phyloP scores from a whole-genome alignment of 2,888 invertebrate genomes.

The Prosopocoilus inquinatus region DNA sequence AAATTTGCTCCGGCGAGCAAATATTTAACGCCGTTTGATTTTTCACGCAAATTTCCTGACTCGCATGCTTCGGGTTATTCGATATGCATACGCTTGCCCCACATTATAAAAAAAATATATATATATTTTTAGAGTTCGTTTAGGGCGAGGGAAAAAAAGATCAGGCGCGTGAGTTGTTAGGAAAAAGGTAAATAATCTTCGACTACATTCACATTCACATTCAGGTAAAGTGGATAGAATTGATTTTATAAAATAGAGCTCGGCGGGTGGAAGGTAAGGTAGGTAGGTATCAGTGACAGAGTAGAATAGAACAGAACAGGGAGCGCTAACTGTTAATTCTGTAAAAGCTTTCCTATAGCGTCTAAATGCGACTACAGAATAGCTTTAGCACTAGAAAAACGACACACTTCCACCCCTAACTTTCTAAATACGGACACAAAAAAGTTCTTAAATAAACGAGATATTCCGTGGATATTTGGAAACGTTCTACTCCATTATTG shows the following conservation, averaged over 20 bases:
- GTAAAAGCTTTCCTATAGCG: conserved; percentile 49
- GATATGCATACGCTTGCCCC: no score
- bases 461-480: conserved; percentile 32
- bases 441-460: conserved; percentile 42
- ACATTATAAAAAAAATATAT: no score
- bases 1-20: no score
- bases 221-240: conserved; percentile 24
- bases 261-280: no score
- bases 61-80: no score
- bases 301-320: conserved; percentile 18
- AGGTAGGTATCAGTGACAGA: conserved; percentile 13
- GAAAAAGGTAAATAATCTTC: conserved; percentile 17
- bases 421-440: conserved; percentile 38
- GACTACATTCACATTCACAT: conserved; percentile 10
- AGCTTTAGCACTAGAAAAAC: conserved; percentile 39
- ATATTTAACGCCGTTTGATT: no score
- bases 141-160: background rate
- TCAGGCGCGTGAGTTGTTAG: background rate
- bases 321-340: conserved; percentile 46
- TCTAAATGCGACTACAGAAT: conserved; percentile 43
- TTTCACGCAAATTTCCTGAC: no score
- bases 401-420: conserved; percentile 36
- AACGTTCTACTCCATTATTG: conserved; percentile 27
- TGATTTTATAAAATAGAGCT: conserved; percentile 29
- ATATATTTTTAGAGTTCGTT: no score